Conservation (phyloP, 2,888 invertebrate species). For the Adelognathus sp. region DNA sequence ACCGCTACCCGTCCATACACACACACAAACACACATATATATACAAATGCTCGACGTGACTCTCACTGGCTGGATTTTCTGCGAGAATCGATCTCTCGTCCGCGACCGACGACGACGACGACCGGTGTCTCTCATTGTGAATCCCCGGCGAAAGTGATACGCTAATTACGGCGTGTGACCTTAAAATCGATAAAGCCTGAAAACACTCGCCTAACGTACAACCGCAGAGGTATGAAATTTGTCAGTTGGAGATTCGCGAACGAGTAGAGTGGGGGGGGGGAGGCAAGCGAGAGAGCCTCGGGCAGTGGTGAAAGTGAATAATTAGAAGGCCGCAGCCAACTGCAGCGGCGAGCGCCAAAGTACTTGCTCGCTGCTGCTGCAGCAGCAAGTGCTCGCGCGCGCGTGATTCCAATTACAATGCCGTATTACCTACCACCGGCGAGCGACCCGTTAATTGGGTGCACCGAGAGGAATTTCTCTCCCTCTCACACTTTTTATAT, state of each 20-base stretch:
- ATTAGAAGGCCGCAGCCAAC: constrained; percentile 69
- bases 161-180: constrained; percentile 36
- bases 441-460: constrained; percentile 58
- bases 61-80: constrained; percentile 31
- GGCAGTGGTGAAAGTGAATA: constrained; percentile 71
- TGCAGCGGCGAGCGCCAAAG: no score
- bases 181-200: background rate
- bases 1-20: no score
- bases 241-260: constrained; percentile 15
- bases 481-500: no score
- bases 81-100: constrained; percentile 32
- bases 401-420: constrained; percentile 58
- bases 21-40: no score
- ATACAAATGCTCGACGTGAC: no score
- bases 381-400: constrained; percentile 56
- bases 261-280: background rate
- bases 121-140: constrained; percentile 31
- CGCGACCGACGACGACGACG: no score
- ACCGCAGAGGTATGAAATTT: constrained; percentile 12
- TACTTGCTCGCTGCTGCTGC: no score
- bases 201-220: no score
- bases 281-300: constrained; percentile 34
- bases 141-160: constrained; percentile 54
- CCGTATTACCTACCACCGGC: no score
- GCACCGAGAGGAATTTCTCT: constrained; percentile 53